These are phyloP conservation scores for Rotaria magnacalcarata DNA, from an alignment of 2,888 invertebrate species.

Conservation along the genomic window DNA sequence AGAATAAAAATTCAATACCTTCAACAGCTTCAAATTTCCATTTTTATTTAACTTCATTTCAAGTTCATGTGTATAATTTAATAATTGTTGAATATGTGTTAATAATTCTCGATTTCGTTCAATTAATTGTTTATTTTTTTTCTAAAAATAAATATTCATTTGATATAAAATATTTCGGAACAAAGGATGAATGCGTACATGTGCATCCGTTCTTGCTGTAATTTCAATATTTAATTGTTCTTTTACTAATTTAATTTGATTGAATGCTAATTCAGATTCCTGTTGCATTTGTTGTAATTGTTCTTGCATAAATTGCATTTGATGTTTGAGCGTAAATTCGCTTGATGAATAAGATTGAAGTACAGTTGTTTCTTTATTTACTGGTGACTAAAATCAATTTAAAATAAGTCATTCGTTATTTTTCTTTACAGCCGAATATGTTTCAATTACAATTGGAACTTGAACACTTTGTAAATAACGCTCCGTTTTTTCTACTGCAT, in stretches of 20 bases:
- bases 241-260: constrained; percentile 76
- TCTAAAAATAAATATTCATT: constrained; percentile 59
- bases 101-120: constrained; percentile 88
- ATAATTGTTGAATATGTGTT: constrained; percentile 85
- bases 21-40: no score
- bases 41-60: constrained; percentile 63
- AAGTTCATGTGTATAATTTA: constrained; percentile 78
- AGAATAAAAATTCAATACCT: no score
- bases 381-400: neutral
- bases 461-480: constrained; percentile 25
- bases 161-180: no score
- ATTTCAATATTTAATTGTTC: constrained; percentile 85
- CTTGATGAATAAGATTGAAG: neutral
- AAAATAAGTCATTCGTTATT: neutral
- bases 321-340: constrained; percentile 66
- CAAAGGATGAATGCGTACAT: constrained; percentile 64
- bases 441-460: neutral
- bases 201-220: constrained; percentile 83
- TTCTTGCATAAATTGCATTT: constrained; percentile 76
- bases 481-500: neutral
- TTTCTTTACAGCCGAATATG: no score
- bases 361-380: neutral
- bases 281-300: constrained; percentile 88
- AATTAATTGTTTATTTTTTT: constrained; percentile 84
- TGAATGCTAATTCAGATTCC: constrained; percentile 86